Percentiles rank a stretch among this genome's conserved stretches.
phyloP scores from a whole-genome alignment of 2,888 invertebrate species.

The Electrophaes corylata region DNA sequence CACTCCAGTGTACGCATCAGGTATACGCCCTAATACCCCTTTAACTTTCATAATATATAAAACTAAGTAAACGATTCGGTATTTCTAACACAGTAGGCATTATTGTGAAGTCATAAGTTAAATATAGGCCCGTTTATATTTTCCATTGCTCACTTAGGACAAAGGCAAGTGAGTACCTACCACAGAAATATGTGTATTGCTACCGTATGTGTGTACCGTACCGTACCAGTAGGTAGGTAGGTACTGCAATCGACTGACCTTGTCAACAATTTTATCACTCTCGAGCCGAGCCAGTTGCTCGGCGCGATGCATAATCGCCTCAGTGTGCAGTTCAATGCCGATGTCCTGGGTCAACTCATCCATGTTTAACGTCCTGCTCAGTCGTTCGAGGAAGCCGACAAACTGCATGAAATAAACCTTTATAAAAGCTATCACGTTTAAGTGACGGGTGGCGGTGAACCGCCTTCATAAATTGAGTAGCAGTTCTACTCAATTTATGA shows the following conservation, averaged over 20 bases:
- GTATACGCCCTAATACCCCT: too few relatives aligned
- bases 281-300: slow-evolving; percentile 93
- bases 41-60: too few relatives aligned
- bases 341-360: slow-evolving; percentile 92
- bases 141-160: slow-evolving; percentile 19
- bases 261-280: slow-evolving; percentile 92
- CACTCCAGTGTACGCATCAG: too few relatives aligned
- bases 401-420: slow-evolving; percentile 79
- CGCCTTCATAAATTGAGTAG: neutral
- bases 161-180: neutral
- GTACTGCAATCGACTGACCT: slow-evolving; percentile 80
- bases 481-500: neutral
- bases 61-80: too few relatives aligned
- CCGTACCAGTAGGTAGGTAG: too few relatives aligned
- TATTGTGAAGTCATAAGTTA: too few relatives aligned
- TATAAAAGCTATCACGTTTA: neutral
- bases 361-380: slow-evolving; percentile 93
- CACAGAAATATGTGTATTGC: neutral
- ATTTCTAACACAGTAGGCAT: too few relatives aligned
- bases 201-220: neutral
- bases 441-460: neutral
- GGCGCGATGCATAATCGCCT: slow-evolving; percentile 92
- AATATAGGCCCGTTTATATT: too few relatives aligned
- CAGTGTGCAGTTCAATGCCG: slow-evolving; percentile 92
- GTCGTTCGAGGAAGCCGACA: slow-evolving; percentile 91